Conservation (phyloP, 2,888 invertebrate species). For the Stenchaetothrips biformis region DNA sequence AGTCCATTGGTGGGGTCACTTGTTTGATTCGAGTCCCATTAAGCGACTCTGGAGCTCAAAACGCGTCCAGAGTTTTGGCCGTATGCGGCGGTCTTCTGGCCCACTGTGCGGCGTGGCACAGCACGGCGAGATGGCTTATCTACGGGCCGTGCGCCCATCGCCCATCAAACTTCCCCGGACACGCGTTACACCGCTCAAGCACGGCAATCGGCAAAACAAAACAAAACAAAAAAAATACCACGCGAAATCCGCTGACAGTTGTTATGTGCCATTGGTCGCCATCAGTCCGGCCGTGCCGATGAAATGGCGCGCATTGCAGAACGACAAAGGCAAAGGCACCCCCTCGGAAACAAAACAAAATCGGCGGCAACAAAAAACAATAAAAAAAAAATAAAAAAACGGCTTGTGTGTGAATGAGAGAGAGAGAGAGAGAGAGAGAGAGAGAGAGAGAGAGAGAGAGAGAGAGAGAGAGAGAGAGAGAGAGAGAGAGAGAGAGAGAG, state of each 20-base stretch:
- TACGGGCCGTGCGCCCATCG: not conserved
- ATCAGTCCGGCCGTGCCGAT: not conserved
- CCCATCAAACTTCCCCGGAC: not conserved
- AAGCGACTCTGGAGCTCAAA: too few species aligned
- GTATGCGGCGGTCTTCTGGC: too few species aligned
- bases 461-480: too few species aligned
- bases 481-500: too few species aligned
- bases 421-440: too few species aligned
- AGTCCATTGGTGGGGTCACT: too few species aligned
- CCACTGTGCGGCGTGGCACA: not conserved
- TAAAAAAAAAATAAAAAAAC: not conserved
- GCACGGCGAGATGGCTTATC: not conserved
- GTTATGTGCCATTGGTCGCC: not conserved
- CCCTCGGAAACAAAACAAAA: not conserved
- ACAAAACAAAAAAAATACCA: not conserved
- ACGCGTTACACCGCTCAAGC: not conserved
- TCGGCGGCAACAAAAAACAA: not conserved
- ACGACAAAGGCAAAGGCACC: not conserved
- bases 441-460: too few species aligned
- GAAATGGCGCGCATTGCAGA: not conserved
- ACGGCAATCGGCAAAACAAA: not conserved
- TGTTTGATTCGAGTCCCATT: too few species aligned
- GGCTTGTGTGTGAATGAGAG: too few species aligned
- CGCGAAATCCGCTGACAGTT: not conserved
- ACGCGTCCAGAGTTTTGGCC: too few species aligned